Conservation (phyloP, 2,888 invertebrate genomes). For the Linnaemya tessellans region DNA sequence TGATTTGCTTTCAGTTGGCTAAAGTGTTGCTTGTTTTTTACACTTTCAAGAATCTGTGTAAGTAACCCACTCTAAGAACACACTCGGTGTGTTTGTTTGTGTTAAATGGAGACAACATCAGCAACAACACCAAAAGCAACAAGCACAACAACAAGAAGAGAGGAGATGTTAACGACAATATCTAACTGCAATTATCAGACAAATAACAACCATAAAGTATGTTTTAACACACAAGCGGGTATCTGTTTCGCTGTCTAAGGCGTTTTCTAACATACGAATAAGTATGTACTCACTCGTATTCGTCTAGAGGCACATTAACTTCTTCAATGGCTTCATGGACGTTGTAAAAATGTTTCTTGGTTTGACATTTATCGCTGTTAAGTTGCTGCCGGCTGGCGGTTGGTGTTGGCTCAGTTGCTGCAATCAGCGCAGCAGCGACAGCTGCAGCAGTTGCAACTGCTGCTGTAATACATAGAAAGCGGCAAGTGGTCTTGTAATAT, state of each 20-base stretch:
- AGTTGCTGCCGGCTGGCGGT: constrained; percentile 16
- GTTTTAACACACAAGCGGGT: constrained; percentile 8
- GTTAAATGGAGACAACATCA: constrained; percentile 38
- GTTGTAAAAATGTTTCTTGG: constrained; percentile 34
- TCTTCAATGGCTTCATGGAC: constrained; percentile 31
- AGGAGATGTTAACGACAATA: constrained; percentile 50
- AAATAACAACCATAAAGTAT: constrained; percentile 47
- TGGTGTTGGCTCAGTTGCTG: constrained; percentile 20
- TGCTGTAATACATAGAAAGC: constrained; percentile 57
- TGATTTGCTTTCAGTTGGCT: constrained; percentile 20
- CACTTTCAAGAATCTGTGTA: constrained; percentile 47
- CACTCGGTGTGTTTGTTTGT: background rate
- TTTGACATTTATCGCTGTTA: constrained; percentile 56
- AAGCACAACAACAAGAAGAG: constrained; percentile 2
- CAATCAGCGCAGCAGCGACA: background rate
- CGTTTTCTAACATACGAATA: constrained; percentile 50
- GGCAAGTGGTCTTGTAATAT: constrained; percentile 69
- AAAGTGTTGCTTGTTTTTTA: constrained; percentile 27
- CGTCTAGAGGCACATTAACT: constrained; percentile 16
- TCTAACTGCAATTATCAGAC: constrained; percentile 59
- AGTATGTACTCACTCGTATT: no score
- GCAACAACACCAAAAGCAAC: background rate
- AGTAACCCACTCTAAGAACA: constrained; percentile 60
- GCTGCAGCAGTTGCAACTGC: constrained; percentile 2
- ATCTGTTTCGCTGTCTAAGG: constrained; percentile 28